Percentiles rank a stretch among this genome's conserved stretches.
Conservation (phyloP, 2,113 vertebrate genomes). For the Saccopteryx leptura region DNA sequence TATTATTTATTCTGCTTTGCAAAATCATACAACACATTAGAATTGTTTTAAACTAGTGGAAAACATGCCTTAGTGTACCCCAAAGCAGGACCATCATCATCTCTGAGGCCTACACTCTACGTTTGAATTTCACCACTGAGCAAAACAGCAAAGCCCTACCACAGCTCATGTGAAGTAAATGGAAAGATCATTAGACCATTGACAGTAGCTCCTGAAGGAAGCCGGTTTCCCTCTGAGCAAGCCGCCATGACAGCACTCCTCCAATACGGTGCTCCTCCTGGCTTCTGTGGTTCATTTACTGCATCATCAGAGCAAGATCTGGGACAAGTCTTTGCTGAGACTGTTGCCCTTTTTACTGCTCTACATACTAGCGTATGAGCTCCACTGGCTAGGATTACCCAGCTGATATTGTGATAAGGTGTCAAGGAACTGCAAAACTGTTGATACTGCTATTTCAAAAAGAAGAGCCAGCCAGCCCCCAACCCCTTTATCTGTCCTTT, state of each 20-base stretch:
- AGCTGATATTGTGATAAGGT: background rate
- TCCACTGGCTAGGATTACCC: background rate
- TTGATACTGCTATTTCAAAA: no score
- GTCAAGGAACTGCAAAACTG: no score
- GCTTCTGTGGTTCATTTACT: background rate
- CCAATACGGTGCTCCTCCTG: fast-evolving
- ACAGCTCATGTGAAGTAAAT: background rate
- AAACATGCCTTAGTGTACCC: background rate
- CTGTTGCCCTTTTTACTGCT: background rate
- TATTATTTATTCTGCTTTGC: background rate
- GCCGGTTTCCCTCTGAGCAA: background rate
- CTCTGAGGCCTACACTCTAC: background rate
- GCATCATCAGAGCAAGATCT: constrained; percentile 42
- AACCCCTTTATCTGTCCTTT: no score
- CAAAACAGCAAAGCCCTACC: background rate
- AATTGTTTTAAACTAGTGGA: constrained; percentile 9
- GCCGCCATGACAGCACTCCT: background rate
- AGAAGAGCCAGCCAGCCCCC: no score
- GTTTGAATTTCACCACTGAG: background rate
- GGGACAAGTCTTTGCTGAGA: constrained; percentile 55
- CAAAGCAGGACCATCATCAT: background rate
- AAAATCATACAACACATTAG: background rate
- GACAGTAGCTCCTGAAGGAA: background rate
- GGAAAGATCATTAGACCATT: background rate
- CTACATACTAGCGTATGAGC: background rate